phyloP scores from a whole-genome alignment of 2,888 invertebrate genomes.

The Gnatocerus cornutus region DNA sequence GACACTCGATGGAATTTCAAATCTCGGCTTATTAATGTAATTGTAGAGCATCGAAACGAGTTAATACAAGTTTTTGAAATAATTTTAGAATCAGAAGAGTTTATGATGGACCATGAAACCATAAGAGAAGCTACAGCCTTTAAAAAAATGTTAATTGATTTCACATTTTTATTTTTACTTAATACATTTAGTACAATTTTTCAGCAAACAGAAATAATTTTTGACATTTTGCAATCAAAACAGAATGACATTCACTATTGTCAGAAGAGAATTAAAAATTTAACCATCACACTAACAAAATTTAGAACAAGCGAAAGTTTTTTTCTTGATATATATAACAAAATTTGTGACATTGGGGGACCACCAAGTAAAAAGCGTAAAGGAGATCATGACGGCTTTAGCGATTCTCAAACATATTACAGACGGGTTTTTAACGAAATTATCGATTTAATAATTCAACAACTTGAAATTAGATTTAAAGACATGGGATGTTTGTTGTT shows the following conservation, averaged over 20 bases:
- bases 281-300: background rate
- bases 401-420: constrained; percentile 6
- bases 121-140: constrained; percentile 46
- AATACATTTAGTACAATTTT: constrained; percentile 47
- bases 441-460: constrained; percentile 31
- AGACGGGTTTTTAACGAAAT: constrained; percentile 26
- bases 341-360: background rate
- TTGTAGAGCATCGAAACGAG: no score
- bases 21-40: no score
- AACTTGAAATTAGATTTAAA: constrained; percentile 36
- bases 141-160: constrained; percentile 36
- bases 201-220: constrained; percentile 40
- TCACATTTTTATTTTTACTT: constrained; percentile 41
- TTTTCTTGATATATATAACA: background rate
- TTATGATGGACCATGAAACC: no score
- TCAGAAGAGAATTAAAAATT: constrained; percentile 5
- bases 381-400: background rate
- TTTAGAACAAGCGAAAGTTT: background rate
- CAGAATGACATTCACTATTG: constrained; percentile 44
- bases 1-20: constrained; percentile 17
- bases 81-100: no score
- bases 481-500: constrained; percentile 17
- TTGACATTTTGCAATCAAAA: constrained; percentile 42
- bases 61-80: no score
- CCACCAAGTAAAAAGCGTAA: background rate